phyloP scores from a whole-genome alignment of 2,888 invertebrate genomes.

The Plutella xylostella region DNA sequence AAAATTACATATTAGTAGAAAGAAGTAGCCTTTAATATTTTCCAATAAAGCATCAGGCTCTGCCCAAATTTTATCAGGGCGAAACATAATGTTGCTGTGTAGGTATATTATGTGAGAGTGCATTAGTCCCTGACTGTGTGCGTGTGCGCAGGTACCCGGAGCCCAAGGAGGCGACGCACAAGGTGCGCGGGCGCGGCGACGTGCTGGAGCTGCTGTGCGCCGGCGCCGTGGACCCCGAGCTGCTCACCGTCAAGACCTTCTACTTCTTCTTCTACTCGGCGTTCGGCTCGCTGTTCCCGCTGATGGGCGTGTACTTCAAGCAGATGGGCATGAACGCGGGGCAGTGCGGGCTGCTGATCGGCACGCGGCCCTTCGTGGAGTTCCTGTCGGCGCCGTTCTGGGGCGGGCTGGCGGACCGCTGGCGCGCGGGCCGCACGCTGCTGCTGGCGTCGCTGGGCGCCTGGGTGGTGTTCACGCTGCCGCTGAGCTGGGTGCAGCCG shows the following conservation, averaged over 20 bases:
- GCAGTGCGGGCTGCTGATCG: slow-evolving; percentile 94
- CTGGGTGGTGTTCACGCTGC: slow-evolving; percentile 97
- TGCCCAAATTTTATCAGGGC: too few species aligned
- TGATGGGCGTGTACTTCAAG: slow-evolving; percentile 99
- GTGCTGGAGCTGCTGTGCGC: slow-evolving; percentile 86
- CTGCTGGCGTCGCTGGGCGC: slow-evolving; percentile 91
- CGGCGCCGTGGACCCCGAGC: slow-evolving; percentile 84
- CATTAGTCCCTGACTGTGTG: not conserved
- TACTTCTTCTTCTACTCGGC: slow-evolving; percentile 99
- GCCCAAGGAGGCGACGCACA: slow-evolving; percentile 90
- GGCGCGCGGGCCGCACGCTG: slow-evolving; percentile 88
- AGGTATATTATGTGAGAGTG: too few species aligned
- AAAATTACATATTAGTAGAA: too few species aligned
- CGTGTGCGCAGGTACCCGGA: slow-evolving; percentile 75
- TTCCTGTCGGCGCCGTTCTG: slow-evolving; percentile 98
- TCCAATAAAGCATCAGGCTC: too few species aligned
- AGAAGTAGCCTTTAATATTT: too few species aligned
- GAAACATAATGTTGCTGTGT: too few species aligned
- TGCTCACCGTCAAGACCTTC: slow-evolving; percentile 95
- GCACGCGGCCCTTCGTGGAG: slow-evolving; percentile 96
- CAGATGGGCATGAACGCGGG: slow-evolving; percentile 99
- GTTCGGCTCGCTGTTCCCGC: slow-evolving; percentile 96
- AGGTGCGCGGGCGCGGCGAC: slow-evolving; percentile 89
- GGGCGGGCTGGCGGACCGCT: slow-evolving; percentile 94
- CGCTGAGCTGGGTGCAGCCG: slow-evolving; percentile 95